These are phyloP conservation scores for Myripristis murdjan DNA, from an alignment of 2,797 vertebrate genomes.

Conservation along the genomic window DNA sequence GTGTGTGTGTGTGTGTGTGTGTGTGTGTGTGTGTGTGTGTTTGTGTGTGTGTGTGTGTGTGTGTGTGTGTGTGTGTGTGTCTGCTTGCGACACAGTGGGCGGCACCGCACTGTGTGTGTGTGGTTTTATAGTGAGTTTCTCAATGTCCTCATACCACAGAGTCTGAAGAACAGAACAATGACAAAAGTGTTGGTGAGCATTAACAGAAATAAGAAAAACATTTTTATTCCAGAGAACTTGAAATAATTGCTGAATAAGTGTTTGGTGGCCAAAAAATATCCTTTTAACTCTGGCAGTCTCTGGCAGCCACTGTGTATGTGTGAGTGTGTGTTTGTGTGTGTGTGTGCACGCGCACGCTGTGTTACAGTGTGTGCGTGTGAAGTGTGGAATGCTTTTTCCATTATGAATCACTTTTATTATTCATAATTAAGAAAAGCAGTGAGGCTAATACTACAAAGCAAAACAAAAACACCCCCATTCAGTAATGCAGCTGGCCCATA, in stretches of 20 bases:
- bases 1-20: too few relatives aligned
- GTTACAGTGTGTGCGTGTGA: slow-evolving; percentile 65
- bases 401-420: slow-evolving; percentile 80
- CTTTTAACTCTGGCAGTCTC: slow-evolving; percentile 70
- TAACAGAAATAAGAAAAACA: slow-evolving; percentile 68
- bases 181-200: slow-evolving; percentile 71
- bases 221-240: slow-evolving; percentile 67
- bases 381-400: slow-evolving; percentile 72
- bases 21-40: too few relatives aligned
- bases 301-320: slow-evolving; percentile 69
- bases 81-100: slow-evolving; percentile 34
- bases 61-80: slow-evolving; percentile 11
- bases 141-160: slow-evolving; percentile 39
- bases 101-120: slow-evolving; percentile 37
- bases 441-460: slow-evolving; percentile 56
- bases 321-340: too few relatives aligned
- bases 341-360: slow-evolving; percentile 49
- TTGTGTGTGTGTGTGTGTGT: slow-evolving; percentile 32
- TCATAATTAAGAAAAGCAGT: slow-evolving; percentile 78
- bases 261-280: slow-evolving; percentile 69
- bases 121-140: slow-evolving; percentile 43
- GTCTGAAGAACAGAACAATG: slow-evolving; percentile 57
- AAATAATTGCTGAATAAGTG: slow-evolving; percentile 68
- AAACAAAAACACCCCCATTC: slow-evolving; percentile 59
- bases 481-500: slow-evolving; percentile 60